Percentiles rank a stretch among this genome's conserved stretches.
phyloP scores from a whole-genome alignment of 2,797 vertebrate species.

The Taenioides sp. region DNA sequence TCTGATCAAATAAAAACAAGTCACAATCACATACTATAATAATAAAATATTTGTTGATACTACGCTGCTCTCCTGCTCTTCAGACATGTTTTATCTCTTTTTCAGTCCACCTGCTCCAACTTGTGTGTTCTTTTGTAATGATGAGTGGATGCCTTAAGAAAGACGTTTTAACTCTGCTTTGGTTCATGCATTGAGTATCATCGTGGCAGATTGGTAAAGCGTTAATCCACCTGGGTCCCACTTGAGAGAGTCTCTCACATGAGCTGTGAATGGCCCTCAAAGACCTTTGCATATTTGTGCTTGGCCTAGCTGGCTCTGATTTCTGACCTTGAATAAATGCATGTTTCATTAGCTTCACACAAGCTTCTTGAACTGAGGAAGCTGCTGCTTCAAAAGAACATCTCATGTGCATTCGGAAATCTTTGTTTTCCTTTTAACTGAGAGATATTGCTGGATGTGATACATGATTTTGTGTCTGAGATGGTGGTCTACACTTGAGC shows the following conservation, averaged over 20 bases:
- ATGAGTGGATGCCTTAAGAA: slow-evolving; percentile 30
- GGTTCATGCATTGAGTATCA: slow-evolving; percentile 48
- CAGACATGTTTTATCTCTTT: neutral
- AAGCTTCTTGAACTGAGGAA: slow-evolving; percentile 15
- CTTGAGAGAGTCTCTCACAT: slow-evolving; percentile 61
- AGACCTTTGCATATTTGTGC: slow-evolving; percentile 43
- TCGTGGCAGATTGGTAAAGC: slow-evolving; percentile 70
- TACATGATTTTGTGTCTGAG: neutral
- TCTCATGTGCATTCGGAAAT: neutral
- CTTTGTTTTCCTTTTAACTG: slow-evolving; percentile 15
- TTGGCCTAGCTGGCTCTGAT: slow-evolving; percentile 24
- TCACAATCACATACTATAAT: neutral
- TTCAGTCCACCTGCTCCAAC: neutral
- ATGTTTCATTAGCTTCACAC: slow-evolving; percentile 37
- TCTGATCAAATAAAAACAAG: neutral
- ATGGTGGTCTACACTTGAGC: neutral
- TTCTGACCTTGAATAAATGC: slow-evolving; percentile 51
- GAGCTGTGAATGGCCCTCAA: slow-evolving; percentile 61
- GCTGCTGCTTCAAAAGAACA: slow-evolving; percentile 56
- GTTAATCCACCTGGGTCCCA: slow-evolving; percentile 75
- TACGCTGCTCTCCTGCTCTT: neutral
- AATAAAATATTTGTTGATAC: neutral
- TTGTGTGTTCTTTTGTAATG: neutral
- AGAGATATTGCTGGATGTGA: slow-evolving; percentile 20
- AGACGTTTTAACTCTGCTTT: slow-evolving; percentile 28